phyloP scores from a whole-genome alignment of 1,140 invertebrate species.

The Diachasma alloeum region DNA sequence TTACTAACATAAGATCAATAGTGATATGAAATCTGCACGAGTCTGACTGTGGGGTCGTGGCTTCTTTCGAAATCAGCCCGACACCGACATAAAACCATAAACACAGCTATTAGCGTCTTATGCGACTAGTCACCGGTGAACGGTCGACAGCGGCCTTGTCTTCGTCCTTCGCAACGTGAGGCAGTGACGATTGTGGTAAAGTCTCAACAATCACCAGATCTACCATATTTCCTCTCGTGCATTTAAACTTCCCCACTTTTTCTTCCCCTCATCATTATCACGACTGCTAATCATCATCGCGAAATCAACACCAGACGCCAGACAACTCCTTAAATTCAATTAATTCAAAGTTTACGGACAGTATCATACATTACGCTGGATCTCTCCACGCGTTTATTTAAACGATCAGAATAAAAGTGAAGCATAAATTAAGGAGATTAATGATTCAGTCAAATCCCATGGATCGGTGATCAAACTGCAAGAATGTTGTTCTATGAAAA shows the following conservation, averaged over 20 bases:
- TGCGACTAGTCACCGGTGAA: conserved; percentile 38
- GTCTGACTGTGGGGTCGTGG: conserved; percentile 5
- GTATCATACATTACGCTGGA: not conserved
- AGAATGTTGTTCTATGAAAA: not conserved
- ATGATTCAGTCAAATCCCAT: not conserved
- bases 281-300: not conserved
- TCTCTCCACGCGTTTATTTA: not conserved
- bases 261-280: not conserved
- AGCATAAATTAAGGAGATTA: not conserved
- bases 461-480: too few species aligned
- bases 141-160: conserved; percentile 38
- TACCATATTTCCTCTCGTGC: conserved; percentile 8
- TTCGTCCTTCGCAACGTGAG: conserved; percentile 33
- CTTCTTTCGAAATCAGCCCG: conserved; percentile 21
- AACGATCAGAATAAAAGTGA: not conserved
- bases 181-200: conserved; percentile 17
- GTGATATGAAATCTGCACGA: not conserved
- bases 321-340: not conserved
- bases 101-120: conserved; percentile 29
- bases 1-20: not conserved
- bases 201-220: conserved; percentile 24
- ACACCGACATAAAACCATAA: conserved; percentile 2
- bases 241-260: not conserved
- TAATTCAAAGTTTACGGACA: not conserved
- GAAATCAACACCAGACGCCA: not conserved